Conservation (phyloP, 2,888 invertebrate species). For the Drosophila niveifrons region DNA sequence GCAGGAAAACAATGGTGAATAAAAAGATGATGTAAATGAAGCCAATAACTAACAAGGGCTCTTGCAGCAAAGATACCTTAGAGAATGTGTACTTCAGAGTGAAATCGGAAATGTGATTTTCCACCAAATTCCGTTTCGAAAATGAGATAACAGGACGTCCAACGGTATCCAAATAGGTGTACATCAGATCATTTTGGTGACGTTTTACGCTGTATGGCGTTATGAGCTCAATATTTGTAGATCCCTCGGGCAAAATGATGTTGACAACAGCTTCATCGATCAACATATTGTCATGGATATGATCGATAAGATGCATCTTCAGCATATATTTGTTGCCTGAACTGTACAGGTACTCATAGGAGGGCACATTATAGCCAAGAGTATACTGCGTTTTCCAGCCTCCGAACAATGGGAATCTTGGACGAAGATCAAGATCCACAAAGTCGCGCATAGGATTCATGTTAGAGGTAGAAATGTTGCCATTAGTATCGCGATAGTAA, state of each 20-base stretch:
- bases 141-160: slow-evolving; percentile 96
- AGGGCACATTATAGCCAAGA: slow-evolving; percentile 98
- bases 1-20: slow-evolving; percentile 95
- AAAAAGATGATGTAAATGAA: slow-evolving; percentile 96
- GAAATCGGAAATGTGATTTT: slow-evolving; percentile 98
- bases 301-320: slow-evolving; percentile 97
- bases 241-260: slow-evolving; percentile 97
- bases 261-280: slow-evolving; percentile 95
- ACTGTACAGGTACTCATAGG: slow-evolving; percentile 96
- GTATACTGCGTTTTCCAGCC: slow-evolving; percentile 99
- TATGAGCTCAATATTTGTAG: slow-evolving; percentile 91
- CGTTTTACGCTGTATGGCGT: slow-evolving; percentile 93
- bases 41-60: slow-evolving; percentile 95
- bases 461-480: slow-evolving; percentile 99
- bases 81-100: slow-evolving; percentile 95
- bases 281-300: slow-evolving; percentile 98
- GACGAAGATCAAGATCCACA: slow-evolving; percentile 97
- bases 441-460: slow-evolving; percentile 95
- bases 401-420: slow-evolving; percentile 98
- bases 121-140: slow-evolving; percentile 94
- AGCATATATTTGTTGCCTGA: slow-evolving; percentile 92
- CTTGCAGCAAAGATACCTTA: slow-evolving; percentile 94
- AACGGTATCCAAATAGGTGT: slow-evolving; percentile 97
- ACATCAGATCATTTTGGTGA: slow-evolving; percentile 91
- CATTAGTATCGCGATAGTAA: slow-evolving; percentile 98